Evolutionary conservation across 1,140 invertebrate genomes (phyloP), one percentile per base, ranked within the genome.

Genomic region (Zaprionus vittiger): DNA sequence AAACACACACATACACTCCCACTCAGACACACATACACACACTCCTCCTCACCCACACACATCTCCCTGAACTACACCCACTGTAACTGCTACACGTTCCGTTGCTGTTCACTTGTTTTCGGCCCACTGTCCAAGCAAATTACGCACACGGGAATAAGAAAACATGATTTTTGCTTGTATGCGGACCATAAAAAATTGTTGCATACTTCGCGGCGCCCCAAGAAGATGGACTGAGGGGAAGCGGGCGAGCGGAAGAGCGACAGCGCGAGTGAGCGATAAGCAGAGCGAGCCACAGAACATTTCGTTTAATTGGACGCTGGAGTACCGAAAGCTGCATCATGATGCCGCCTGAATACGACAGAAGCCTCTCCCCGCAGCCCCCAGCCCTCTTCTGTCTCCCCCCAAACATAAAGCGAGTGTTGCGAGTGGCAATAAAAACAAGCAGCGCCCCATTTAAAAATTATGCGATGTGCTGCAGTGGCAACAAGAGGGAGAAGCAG

Each of bases 121-220:
- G 37, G 49, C 60, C 47, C 66, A 44, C 60, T 71, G 67, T 71
- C 73, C 68, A 70, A 71, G 52, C 78, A 89, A 89, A 89, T 89
- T 90, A 89, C 84, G 85, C 84, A 90, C 84, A 84, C 84, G 84
- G 84, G 84, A 89, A 89, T 89, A 89, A 89, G 84, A 83, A 89
- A 89, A 89, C 84, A 89, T 89, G 84, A 89, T 89, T 89, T 89
- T 89, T 89, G 84, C 85, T 90, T 90, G 84, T 89, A 81, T 81
- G 84, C 77, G 78, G 79, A 75, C 75, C 78, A 89, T 87, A 87
- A 87, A 87, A 87, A 89, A 87, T 89, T 89, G 84, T 87, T 81
- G 84, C 84, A 81, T 81, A 89, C 84, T 87, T 87, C 78, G 64
- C 80, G 68, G 84, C 80, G 77, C 77, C 83, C 60, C 56, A 47